Evolutionary conservation across 2,113 vertebrate genomes (phyloP).

Genomic region (Marmota monax): DNA sequence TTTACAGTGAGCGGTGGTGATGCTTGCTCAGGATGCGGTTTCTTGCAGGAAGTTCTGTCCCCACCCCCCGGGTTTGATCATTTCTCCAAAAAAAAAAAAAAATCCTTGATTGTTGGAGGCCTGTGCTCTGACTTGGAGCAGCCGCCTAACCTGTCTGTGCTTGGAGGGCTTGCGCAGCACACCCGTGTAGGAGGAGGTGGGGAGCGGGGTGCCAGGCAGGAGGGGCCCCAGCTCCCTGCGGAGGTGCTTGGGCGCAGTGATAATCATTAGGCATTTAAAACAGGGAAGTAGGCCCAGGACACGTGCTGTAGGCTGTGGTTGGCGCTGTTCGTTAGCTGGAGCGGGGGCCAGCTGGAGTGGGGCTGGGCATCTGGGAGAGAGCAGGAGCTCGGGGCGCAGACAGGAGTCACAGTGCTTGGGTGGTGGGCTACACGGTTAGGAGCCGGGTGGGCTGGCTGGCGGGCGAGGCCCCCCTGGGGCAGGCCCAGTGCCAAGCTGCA

Average conservation of each 20-base stretch:
- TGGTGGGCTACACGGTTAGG: too few species aligned
- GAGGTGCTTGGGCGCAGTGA: slow-evolving; percentile 69
- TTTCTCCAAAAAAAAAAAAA: slow-evolving; percentile 86
- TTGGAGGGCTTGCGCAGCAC: slow-evolving; percentile 83
- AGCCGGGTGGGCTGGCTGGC: too few species aligned
- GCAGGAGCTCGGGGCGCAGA: background rate
- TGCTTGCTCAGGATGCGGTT: slow-evolving; percentile 99
- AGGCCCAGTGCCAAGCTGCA: background rate
- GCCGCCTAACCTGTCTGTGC: slow-evolving; percentile 88
- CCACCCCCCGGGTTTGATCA: slow-evolving; percentile 92
- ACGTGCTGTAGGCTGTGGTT: slow-evolving; percentile 61
- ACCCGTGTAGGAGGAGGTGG: slow-evolving; percentile 83
- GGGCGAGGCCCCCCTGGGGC: background rate
- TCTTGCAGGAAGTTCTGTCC: slow-evolving; percentile 97
- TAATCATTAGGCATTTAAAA: slow-evolving; percentile 79
- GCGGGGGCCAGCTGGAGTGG: slow-evolving; percentile 44
- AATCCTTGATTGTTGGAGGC: slow-evolving; percentile 88
- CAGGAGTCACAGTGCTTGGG: background rate
- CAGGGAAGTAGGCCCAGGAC: slow-evolving; percentile 72
- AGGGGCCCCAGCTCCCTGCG: slow-evolving; percentile 82
- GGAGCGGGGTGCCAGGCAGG: slow-evolving; percentile 82
- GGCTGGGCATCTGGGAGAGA: too few species aligned
- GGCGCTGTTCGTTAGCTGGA: slow-evolving; percentile 61
- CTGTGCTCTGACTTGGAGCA: slow-evolving; percentile 84
- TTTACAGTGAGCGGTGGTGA: slow-evolving; percentile 97